Base-by-base conservation (phyloP, 1,140 invertebrate species). In the Calycopis cecrops region DNA sequence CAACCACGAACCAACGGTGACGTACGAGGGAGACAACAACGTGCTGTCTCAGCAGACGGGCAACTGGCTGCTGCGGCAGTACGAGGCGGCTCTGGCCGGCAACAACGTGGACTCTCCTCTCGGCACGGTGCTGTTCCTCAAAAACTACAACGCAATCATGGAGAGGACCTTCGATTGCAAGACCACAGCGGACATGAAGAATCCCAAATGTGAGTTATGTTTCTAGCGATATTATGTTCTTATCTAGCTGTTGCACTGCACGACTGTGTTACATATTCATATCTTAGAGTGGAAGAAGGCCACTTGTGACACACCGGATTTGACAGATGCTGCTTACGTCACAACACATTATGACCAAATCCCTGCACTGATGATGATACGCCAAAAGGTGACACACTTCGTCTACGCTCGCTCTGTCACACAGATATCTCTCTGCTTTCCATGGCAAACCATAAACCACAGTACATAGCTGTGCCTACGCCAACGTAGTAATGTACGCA, bases 1-100 rank as follows among this genome's bases (percentile, higher is more conserved):
- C 84, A 94, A 97, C 79, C 93, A 98, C 85, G 97, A 99, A 88
- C 94, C 96, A 0, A 96, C 95, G 65, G 94, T 94, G 63, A 99
- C 97, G 0, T 99, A 98, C 71, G 97, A 99, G 88, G 98, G 97
- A 4, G 97, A 99, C 82, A 98, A 98, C 86, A 97, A 97, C 85
- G 96, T 99, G 38, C 88, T 99, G 6, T 91, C 97, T 9, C 97
- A 99, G 76, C 98, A 99, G 90, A 93, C 96, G 0, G 96, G 94
- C 76, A 99, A 99, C 81, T 96, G 94, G 93, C 86, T 97, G 40
- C 71, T 97, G 33, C 90, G 90, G 35, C 90, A 94, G 67, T 93
- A 91, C 89, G 67, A 82, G 47, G 85, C 82, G 35, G 78, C 88
- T 7, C 60, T 88, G 1, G 71, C 82, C 12, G 88, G 90, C 47